Evolutionary conservation across 2,888 invertebrate genomes (phyloP).

Genomic region (Drosophila prolongata): DNA sequence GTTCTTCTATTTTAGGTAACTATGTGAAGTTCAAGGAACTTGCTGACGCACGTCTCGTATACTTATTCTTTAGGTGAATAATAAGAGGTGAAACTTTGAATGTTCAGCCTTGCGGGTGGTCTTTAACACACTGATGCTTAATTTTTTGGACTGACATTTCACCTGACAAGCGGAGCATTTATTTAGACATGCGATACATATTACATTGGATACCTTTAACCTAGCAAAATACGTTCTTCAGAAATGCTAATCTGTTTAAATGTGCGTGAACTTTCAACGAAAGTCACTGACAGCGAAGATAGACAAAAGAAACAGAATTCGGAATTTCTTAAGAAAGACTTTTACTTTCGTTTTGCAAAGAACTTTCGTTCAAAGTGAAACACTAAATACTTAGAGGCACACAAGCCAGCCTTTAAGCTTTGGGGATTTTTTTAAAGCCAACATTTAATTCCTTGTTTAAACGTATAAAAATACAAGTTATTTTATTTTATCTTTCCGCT

Average conservation of each 20-base stretch:
- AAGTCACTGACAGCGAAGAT: neutral
- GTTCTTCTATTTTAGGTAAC: slow-evolving; percentile 41
- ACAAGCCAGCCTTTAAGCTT: neutral
- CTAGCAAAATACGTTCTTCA: neutral
- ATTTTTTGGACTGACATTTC: neutral
- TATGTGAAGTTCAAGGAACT: slow-evolving; percentile 70
- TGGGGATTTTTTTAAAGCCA: slow-evolving; percentile 1
- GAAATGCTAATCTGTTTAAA: slow-evolving; percentile 12
- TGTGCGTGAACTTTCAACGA: slow-evolving; percentile 16
- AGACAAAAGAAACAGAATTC: neutral
- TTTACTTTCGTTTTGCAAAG: slow-evolving; percentile 17
- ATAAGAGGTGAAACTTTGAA: slow-evolving; percentile 27
- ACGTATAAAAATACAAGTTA: neutral
- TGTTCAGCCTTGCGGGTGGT: slow-evolving; percentile 19
- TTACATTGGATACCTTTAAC: neutral
- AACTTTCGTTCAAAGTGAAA: slow-evolving; percentile 17
- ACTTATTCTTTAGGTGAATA: slow-evolving; percentile 14
- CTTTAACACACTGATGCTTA: slow-evolving; percentile 4
- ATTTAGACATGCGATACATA: slow-evolving; percentile 5
- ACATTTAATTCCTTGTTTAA: neutral
- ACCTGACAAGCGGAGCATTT: slow-evolving; percentile 9
- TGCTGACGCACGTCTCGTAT: slow-evolving; percentile 23
- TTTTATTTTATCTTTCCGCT: slow-evolving; percentile 39
- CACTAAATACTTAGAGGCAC: neutral
- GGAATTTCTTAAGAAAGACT: slow-evolving; percentile 18